Evolutionary conservation across 1,140 invertebrate genomes (phyloP).

Genomic region (Potamilus streckersoni): DNA sequence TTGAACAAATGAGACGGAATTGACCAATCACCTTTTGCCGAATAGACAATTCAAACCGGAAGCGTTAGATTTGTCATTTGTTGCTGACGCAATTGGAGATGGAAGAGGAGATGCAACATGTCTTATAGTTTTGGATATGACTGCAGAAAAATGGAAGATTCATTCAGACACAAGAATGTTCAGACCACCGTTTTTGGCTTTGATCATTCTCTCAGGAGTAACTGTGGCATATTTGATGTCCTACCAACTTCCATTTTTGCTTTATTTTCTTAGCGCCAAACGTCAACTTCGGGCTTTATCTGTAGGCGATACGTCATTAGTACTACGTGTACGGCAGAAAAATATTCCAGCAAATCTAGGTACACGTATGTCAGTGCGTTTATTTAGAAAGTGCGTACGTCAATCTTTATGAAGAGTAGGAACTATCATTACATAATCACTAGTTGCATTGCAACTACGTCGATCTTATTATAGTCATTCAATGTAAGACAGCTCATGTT

Average conservation of each 20-base stretch:
- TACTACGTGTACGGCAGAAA: constrained; percentile 39
- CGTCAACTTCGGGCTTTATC: constrained; percentile 10
- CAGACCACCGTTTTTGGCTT: constrained; percentile 25
- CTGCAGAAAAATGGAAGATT: not conserved
- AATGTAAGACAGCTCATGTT: not conserved
- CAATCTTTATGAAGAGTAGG: not conserved
- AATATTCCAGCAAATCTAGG: constrained; percentile 35
- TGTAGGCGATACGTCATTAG: constrained; percentile 40
- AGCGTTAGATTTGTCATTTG: constrained; percentile 14
- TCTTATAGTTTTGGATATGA: constrained; percentile 1
- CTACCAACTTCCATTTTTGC: constrained; percentile 29
- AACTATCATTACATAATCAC: not conserved
- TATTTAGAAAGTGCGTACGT: not conserved
- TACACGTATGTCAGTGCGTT: not conserved
- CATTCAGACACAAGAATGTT: constrained; percentile 23
- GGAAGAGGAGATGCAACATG: not conserved
- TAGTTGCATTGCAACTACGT: not conserved
- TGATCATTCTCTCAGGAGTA: constrained; percentile 39
- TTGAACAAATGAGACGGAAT: not conserved
- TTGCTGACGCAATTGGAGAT: constrained; percentile 7
- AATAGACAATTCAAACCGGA: constrained; percentile 32
- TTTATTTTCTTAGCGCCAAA: constrained; percentile 32
- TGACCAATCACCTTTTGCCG: constrained; percentile 40
- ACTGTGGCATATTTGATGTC: constrained; percentile 40
- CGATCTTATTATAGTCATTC: not conserved